Conservation (phyloP, 2,797 vertebrate genomes). For the Sebastes glaucus region DNA sequence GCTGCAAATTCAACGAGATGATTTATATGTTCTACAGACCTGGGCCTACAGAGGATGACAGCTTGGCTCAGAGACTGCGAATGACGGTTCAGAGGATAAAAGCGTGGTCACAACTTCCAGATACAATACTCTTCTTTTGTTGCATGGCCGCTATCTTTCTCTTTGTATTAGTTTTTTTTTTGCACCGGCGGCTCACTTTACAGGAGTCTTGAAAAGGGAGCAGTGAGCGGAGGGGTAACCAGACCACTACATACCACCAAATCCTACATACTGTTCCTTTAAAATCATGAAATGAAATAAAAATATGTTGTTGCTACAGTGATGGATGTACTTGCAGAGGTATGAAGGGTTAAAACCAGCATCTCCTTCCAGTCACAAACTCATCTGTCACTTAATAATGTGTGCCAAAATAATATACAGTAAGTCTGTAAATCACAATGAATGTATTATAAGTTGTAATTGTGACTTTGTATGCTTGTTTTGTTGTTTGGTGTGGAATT, state of each 20-base stretch:
- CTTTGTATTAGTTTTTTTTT: too few species aligned
- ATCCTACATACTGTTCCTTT: background rate
- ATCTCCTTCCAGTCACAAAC: background rate
- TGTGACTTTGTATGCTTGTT: background rate
- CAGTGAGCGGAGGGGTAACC: too few species aligned
- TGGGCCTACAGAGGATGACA: background rate
- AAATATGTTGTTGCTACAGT: background rate
- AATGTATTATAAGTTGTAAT: background rate
- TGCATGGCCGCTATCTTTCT: background rate
- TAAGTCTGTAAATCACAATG: background rate
- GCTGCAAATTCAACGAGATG: constrained; percentile 32
- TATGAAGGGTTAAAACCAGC: background rate
- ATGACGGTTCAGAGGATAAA: background rate
- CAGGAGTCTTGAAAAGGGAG: too few species aligned
- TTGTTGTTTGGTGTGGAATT: background rate
- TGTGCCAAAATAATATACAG: background rate
- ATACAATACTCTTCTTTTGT: accelerated
- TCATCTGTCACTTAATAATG: background rate
- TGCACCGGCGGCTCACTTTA: accelerated
- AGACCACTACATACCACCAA: accelerated
- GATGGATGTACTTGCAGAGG: background rate
- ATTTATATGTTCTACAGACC: constrained; percentile 35
- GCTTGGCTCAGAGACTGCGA: background rate
- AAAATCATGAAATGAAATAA: background rate
- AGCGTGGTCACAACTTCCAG: too few species aligned